A percentile compares a stretch with the other conserved stretches of the same genome.
phyloP scores from a whole-genome alignment of 2,113 vertebrate species.

The Tetraodon nigroviridis region DNA sequence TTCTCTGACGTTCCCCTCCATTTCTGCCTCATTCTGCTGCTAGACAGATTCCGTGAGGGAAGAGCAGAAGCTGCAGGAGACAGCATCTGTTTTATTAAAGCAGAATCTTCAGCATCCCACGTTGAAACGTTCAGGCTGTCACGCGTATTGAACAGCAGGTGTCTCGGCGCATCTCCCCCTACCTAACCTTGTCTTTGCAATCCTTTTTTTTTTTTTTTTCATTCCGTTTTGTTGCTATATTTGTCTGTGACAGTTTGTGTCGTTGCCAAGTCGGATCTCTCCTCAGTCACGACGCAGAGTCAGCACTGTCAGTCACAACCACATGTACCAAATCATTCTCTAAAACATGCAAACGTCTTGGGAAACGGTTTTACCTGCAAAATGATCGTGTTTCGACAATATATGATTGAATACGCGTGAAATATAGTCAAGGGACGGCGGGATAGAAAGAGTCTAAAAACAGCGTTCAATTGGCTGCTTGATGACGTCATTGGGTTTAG shows the following conservation, averaged over 20 bases:
- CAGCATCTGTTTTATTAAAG: no score
- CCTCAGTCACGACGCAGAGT: slow-evolving; percentile 60
- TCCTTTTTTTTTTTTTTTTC: not conserved
- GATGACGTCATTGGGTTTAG: slow-evolving; percentile 51
- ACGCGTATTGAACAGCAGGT: slow-evolving; percentile 34
- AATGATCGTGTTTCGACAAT: no score
- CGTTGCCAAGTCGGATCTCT: slow-evolving; percentile 31
- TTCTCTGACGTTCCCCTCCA: not conserved
- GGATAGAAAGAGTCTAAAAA: not conserved
- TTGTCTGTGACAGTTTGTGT: slow-evolving; percentile 7
- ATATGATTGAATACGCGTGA: no score
- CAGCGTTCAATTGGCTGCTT: not conserved
- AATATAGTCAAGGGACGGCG: no score
- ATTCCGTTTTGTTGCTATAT: not conserved
- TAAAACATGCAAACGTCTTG: no score
- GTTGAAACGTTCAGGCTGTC: not conserved
- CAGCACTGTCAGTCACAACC: slow-evolving; percentile 48
- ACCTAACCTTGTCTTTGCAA: not conserved
- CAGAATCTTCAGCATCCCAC: not conserved
- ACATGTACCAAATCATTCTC: not conserved
- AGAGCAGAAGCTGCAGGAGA: no score
- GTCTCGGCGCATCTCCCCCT: slow-evolving; percentile 15
- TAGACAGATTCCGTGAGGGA: no score
- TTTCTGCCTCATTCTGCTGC: not conserved
- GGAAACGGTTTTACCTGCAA: no score